Percentiles rank a stretch among this genome's conserved stretches.
These are phyloP conservation scores for Andricus quercusramuli DNA, from an alignment of 2,888 invertebrate genomes.

Conservation along the genomic window DNA sequence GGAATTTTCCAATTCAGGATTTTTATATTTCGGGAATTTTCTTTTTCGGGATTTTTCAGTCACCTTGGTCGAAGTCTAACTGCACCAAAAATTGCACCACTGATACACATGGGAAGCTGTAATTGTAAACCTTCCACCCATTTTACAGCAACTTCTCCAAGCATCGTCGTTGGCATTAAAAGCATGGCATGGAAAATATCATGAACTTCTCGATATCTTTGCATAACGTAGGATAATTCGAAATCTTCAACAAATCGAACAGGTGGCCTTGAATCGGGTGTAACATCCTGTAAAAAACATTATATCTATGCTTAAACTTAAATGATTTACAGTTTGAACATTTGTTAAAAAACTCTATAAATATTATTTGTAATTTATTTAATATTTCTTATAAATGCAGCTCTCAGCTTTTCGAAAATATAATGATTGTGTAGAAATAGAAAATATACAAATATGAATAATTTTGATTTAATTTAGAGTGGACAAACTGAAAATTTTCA, in stretches of 20 bases:
- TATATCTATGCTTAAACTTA: slow-evolving; percentile 6
- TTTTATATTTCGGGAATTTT: no score
- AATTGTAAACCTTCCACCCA: slow-evolving; percentile 99
- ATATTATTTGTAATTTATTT: no score
- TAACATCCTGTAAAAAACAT: slow-evolving; percentile 84
- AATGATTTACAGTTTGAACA: no score
- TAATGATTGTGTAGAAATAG: no score
- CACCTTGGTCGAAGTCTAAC: slow-evolving; percentile 90
- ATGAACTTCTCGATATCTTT: slow-evolving; percentile 97
- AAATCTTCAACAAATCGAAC: slow-evolving; percentile 95
- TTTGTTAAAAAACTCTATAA: no score
- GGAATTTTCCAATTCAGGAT: no score
- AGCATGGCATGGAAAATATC: slow-evolving; percentile 95
- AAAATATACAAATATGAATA: no score
- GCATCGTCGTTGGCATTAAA: slow-evolving; percentile 96
- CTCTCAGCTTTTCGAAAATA: no score
- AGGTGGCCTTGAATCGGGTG: slow-evolving; percentile 93
- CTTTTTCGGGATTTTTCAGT: not conserved
- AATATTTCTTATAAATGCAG: not conserved
- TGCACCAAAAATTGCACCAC: slow-evolving; percentile 96
- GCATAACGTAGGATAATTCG: slow-evolving; percentile 97
- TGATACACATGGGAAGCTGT: slow-evolving; percentile 96
- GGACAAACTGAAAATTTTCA: no score
- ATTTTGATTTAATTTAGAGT: no score
- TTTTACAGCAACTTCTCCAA: slow-evolving; percentile 95